These are phyloP conservation scores for Clarias magur DNA, from an alignment of 2,113 vertebrate genomes.

Conservation along the genomic window DNA sequence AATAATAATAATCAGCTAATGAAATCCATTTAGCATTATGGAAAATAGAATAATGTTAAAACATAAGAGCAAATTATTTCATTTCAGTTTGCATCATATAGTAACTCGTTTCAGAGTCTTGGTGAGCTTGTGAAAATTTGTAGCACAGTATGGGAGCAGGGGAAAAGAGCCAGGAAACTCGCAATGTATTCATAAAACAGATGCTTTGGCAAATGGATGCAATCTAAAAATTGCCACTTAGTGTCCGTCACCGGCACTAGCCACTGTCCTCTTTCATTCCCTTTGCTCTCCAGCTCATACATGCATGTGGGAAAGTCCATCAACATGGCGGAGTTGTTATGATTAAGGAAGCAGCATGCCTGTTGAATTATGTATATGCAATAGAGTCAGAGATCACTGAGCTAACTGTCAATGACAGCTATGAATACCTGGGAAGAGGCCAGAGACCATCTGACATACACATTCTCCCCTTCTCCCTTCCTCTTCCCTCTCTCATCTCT, in stretches of 20 bases:
- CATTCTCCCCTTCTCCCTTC: neutral
- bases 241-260: slow-evolving; percentile 8
- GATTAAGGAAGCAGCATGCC: slow-evolving; percentile 53
- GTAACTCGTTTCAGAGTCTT: slow-evolving; percentile 15
- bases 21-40: neutral
- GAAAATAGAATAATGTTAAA: neutral
- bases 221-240: slow-evolving; percentile 43
- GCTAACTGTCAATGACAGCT: slow-evolving; percentile 52
- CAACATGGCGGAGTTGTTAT: slow-evolving; percentile 46
- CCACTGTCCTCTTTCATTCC: slow-evolving; percentile 20
- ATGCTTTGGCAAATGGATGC: slow-evolving; percentile 35
- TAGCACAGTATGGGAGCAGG: slow-evolving; percentile 15
- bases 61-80: neutral
- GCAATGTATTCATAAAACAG: slow-evolving; percentile 27
- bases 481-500: neutral
- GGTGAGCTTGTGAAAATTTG: slow-evolving; percentile 1
- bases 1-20: too few species aligned
- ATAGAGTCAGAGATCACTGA: slow-evolving; percentile 51
- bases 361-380: slow-evolving; percentile 59
- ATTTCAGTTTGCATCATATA: neutral
- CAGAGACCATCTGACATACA: slow-evolving; percentile 49
- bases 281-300: slow-evolving; percentile 30
- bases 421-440: slow-evolving; percentile 46
- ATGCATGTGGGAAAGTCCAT: slow-evolving; percentile 45
- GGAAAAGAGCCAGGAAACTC: neutral